phyloP scores from a whole-genome alignment of 2,797 vertebrate genomes.

The Rhodeus uyekii region DNA sequence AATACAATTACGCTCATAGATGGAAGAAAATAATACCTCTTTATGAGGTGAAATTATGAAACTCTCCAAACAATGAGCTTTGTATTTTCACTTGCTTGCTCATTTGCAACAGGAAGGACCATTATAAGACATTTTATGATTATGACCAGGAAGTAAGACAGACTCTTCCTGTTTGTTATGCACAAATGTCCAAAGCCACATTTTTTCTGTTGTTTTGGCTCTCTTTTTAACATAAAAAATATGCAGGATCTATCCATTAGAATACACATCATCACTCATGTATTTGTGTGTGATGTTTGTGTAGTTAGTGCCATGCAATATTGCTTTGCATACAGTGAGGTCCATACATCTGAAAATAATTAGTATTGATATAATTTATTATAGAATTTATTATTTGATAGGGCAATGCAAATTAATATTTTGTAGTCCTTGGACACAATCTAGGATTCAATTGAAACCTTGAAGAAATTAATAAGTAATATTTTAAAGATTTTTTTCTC shows the following conservation, averaged over 20 bases:
- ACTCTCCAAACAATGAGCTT: constrained; percentile 17
- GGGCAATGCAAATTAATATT: not conserved
- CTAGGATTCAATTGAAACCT: not conserved
- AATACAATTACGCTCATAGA: not conserved
- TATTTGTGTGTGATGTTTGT: not conserved
- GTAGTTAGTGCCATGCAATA: not conserved
- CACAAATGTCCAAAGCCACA: constrained; percentile 14
- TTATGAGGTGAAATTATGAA: constrained; percentile 9
- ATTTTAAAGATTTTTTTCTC: not conserved
- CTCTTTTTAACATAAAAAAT: not conserved
- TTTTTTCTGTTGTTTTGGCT: constrained; percentile 8
- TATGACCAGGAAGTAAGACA: constrained; percentile 42
- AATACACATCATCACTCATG: not conserved
- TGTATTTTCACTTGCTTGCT: constrained; percentile 15
- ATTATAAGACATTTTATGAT: constrained; percentile 40
- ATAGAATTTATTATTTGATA: not conserved
- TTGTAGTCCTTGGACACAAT: not conserved
- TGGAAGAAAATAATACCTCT: not conserved
- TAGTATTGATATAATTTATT: not conserved
- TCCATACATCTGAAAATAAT: not conserved
- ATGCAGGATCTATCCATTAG: not conserved
- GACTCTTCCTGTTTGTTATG: constrained; percentile 52
- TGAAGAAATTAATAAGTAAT: no score
- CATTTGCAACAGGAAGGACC: constrained; percentile 29
- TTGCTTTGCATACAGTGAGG: not conserved